A percentile compares a stretch with the other conserved stretches of the same genome.
Conservation (phyloP, 2,888 invertebrate species). For the Synanthedon andrenaeformis region DNA sequence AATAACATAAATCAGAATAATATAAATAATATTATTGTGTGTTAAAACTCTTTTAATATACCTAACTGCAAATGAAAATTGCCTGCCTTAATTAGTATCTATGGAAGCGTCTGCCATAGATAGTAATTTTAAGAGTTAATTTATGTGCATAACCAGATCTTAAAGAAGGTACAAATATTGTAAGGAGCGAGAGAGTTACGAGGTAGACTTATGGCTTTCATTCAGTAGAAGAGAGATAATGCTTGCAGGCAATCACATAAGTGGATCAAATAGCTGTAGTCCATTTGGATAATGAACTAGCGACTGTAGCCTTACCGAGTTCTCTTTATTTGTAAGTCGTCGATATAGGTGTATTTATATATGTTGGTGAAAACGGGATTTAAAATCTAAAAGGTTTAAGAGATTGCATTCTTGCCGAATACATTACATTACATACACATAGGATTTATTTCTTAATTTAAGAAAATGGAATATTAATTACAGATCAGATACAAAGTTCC, state of each 20-base stretch:
- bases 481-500: no score
- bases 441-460: no score
- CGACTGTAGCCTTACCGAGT: slow-evolving; percentile 39
- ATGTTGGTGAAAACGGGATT: neutral
- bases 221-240: slow-evolving; percentile 65
- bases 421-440: no score
- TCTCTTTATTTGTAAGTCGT: slow-evolving; percentile 8
- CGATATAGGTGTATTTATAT: slow-evolving; percentile 2
- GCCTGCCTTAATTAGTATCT: no score
- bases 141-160: slow-evolving; percentile 37
- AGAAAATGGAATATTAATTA: no score
- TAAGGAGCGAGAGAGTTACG: slow-evolving; percentile 45
- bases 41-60: no score
- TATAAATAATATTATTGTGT: no score
- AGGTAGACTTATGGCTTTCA: slow-evolving; percentile 66
- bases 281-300: slow-evolving; percentile 70
- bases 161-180: slow-evolving; percentile 46
- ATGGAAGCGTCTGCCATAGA: no score
- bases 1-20: no score
- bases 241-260: slow-evolving; percentile 70
- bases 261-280: slow-evolving; percentile 70
- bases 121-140: slow-evolving; percentile 33
- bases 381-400: neutral
- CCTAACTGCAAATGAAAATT: no score
- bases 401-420: no score